Conservation (phyloP, 2,888 invertebrate species). For the Drosophila crucigera region DNA sequence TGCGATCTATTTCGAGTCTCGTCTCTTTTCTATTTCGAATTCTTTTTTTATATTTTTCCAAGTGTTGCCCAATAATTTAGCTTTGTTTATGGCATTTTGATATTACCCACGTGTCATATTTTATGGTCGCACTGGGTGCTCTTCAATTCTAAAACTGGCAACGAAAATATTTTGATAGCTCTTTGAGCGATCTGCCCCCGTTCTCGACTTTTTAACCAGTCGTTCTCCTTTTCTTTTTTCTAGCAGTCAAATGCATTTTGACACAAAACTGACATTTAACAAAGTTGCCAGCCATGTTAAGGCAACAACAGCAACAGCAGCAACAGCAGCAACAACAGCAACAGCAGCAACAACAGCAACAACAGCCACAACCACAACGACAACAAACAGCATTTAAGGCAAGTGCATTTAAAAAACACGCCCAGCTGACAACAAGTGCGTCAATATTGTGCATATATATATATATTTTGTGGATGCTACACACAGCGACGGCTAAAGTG, state of each 20-base stretch:
- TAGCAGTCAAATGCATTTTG: conserved; percentile 66
- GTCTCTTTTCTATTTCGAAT: conserved; percentile 5
- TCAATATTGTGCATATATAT: conserved; percentile 35
- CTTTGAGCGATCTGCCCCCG: conserved; percentile 20
- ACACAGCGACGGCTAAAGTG: conserved; percentile 50
- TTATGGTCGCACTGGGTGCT: conserved; percentile 48
- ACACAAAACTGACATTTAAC: conserved; percentile 83
- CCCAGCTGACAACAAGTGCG: conserved; percentile 70
- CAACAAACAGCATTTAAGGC: conserved; percentile 28
- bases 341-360: conserved; percentile 31
- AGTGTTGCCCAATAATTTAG: conserved; percentile 71
- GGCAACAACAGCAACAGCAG: conserved; percentile 36
- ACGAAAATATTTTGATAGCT: conserved; percentile 62
- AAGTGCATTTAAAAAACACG: conserved; percentile 51
- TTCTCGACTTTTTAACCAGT: background rate
- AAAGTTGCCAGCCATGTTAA: conserved; percentile 69
- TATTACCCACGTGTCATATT: conserved; percentile 75
- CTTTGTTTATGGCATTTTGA: conserved; percentile 72
- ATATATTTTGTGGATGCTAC: conserved; percentile 51
- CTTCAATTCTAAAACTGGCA: conserved; percentile 49
- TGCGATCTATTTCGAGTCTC: conserved; percentile 64
- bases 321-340: conserved; percentile 32
- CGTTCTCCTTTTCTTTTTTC: conserved; percentile 16
- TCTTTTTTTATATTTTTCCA: conserved; percentile 46
- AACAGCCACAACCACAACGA: conserved; percentile 15